Conservation (phyloP, 2,888 invertebrate genomes). For the Philereme transversata region DNA sequence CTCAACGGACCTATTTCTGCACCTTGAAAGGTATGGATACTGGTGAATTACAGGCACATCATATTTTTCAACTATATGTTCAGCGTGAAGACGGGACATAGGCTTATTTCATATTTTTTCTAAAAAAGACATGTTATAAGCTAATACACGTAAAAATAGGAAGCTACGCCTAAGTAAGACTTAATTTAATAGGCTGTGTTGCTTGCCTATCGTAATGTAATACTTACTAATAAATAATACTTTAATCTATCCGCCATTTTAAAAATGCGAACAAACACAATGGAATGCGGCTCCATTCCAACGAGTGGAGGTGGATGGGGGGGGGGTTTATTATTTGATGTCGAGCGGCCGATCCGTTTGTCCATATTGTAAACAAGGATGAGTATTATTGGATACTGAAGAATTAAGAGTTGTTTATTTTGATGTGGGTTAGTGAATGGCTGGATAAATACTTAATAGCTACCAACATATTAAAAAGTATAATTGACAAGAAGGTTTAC, state of each 20-base stretch:
- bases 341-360: slow-evolving; percentile 24
- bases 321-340: slow-evolving; percentile 21
- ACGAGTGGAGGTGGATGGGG: slow-evolving; percentile 1
- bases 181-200: background rate
- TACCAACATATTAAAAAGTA: background rate
- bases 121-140: too few relatives aligned
- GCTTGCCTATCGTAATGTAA: background rate
- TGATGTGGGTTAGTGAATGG: background rate
- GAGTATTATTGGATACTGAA: background rate
- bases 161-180: too few relatives aligned
- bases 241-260: slow-evolving; percentile 26
- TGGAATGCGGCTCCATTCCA: slow-evolving; percentile 28
- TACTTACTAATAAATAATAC: slow-evolving; percentile 25
- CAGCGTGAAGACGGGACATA: too few relatives aligned
- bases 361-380: slow-evolving; percentile 27
- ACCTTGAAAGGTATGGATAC: too few relatives aligned
- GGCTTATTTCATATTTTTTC: too few relatives aligned
- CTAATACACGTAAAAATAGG: too few relatives aligned
- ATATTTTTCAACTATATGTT: too few relatives aligned
- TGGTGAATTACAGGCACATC: too few relatives aligned
- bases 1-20: too few relatives aligned
- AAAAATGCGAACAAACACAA: slow-evolving; percentile 28
- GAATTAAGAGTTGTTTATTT: background rate
- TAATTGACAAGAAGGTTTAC: too few relatives aligned
- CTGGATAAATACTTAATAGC: background rate